Evolutionary conservation across 1,140 invertebrate species (phyloP).

Genomic region (Solenopsis invicta): DNA sequence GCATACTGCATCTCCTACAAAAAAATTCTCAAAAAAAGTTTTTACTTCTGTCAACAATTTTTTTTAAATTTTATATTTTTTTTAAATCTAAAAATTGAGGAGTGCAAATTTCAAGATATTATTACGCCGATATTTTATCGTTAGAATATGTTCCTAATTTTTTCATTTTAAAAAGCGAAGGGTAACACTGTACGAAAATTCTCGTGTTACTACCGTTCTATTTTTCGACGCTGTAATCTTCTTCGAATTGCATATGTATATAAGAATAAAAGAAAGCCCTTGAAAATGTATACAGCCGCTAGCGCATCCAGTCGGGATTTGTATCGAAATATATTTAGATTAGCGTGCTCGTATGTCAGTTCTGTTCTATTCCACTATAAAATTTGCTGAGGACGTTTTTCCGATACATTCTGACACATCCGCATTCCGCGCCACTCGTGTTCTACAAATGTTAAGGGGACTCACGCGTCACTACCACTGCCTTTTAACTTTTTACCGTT

Average conservation of each 20-base stretch:
- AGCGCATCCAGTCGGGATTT: slow-evolving; percentile 30
- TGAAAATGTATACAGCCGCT: slow-evolving; percentile 28
- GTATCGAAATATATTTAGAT: slow-evolving; percentile 64
- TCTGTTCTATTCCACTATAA: slow-evolving; percentile 54
- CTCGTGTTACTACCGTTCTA: not conserved
- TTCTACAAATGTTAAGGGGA: slow-evolving; percentile 55
- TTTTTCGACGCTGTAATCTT: slow-evolving; percentile 33
- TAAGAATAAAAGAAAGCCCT: slow-evolving; percentile 45
- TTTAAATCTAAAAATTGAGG: not conserved
- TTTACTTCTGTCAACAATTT: not conserved
- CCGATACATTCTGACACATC: slow-evolving; percentile 61
- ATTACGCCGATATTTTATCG: not conserved
- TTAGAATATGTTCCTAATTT: not conserved
- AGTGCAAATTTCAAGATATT: not conserved
- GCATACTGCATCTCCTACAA: not conserved
- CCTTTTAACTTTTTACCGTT: slow-evolving; percentile 52
- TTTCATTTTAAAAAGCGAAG: not conserved
- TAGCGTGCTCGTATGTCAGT: slow-evolving; percentile 55
- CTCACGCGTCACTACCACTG: slow-evolving; percentile 53
- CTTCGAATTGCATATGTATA: slow-evolving; percentile 28
- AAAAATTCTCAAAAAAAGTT: not conserved
- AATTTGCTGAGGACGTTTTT: slow-evolving; percentile 61
- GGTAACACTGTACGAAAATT: not conserved
- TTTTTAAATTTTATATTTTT: not conserved
- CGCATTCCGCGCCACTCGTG: slow-evolving; percentile 37